Evolutionary conservation across 2,113 vertebrate genomes (phyloP), one percentile per base, ranked within the genome.

Genomic region (Cyphomyrus plagiostoma): DNA sequence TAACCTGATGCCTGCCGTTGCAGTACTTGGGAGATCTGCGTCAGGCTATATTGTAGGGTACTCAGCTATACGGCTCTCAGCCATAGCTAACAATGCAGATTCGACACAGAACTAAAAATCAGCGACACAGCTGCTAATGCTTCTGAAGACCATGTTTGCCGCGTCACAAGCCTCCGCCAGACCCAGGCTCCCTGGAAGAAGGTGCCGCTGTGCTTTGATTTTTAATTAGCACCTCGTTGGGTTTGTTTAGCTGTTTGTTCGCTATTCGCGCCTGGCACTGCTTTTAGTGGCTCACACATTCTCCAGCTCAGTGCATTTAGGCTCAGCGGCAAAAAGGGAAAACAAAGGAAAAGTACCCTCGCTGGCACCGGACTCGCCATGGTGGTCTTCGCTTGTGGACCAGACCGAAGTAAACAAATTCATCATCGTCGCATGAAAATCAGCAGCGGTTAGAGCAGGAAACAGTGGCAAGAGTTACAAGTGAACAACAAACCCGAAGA

Each of bases 151-250:
- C 91, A 89, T 30, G 45, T 30, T 21, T 13, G 58, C 74, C 3
- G 89, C 91, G 88, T 89, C 74, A 56, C 85, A 19, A 26, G 80
- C 86, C 90, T 90, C 48, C 62, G 80, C 83, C 42, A 35, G 66
- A 58, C 89, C 88, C 91, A 91, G 89, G 89, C 90, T 89, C 87
- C 88, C 87, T 50, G 88, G 89, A 26, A 89, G 52, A 48, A 82
- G 82, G 48, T 89, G 56, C 46, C 89, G 86, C 88, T 90, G 82
- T 45, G 8, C 91, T 90, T 84, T 92, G 92, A 92, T 92, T 93
- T 91, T 91, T 93, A 92, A 93, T 93, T 90, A 92, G 90, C 58
- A 46, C 88, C 84, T 89, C 89, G 90, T 90, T 88, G 42, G 46
- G 83, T 80, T 49, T 88, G 50, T 88, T 86, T 88, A 53, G 86